A percentile compares a stretch with the other conserved stretches of the same genome.
Conservation (phyloP, 2,888 invertebrate species). For the Tachina lurida region DNA sequence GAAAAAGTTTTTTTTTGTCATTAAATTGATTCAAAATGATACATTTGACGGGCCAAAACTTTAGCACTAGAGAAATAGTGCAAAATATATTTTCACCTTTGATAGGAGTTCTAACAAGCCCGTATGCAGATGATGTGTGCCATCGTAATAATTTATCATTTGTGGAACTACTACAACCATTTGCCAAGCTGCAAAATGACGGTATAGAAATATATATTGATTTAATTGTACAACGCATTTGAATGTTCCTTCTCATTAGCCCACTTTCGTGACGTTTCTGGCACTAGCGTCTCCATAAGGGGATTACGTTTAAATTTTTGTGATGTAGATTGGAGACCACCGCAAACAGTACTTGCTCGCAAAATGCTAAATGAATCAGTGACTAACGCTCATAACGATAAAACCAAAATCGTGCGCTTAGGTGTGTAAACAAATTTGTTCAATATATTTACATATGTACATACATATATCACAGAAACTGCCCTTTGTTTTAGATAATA, state of each 20-base stretch:
- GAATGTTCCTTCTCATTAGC: constrained; percentile 84
- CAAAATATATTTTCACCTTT: constrained; percentile 95
- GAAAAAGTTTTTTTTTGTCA: not conserved
- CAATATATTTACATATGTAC: not conserved
- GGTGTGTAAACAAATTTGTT: constrained; percentile 81
- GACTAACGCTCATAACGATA: constrained; percentile 85
- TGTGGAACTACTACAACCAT: constrained; percentile 95
- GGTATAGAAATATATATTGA: constrained; percentile 83
- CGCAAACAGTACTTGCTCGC: constrained; percentile 91
- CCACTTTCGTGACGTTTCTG: constrained; percentile 92
- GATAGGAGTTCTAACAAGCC: constrained; percentile 92
- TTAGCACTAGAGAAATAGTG: constrained; percentile 92
- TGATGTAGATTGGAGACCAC: constrained; percentile 91
- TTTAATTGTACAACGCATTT: not conserved
- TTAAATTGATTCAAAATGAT: constrained; percentile 77
- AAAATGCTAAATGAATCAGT: constrained; percentile 94
- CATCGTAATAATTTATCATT: constrained; percentile 95
- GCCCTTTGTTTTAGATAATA: constrained; percentile 81
- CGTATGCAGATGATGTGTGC: constrained; percentile 91
- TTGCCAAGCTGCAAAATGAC: constrained; percentile 89
- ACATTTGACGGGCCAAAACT: constrained; percentile 85
- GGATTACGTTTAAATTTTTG: constrained; percentile 91
- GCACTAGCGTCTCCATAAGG: constrained; percentile 88
- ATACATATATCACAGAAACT: not conserved
- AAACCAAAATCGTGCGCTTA: constrained; percentile 84